These are phyloP conservation scores for Amorpha juglandis DNA, from an alignment of 2,888 invertebrate species.

Conservation along the genomic window DNA sequence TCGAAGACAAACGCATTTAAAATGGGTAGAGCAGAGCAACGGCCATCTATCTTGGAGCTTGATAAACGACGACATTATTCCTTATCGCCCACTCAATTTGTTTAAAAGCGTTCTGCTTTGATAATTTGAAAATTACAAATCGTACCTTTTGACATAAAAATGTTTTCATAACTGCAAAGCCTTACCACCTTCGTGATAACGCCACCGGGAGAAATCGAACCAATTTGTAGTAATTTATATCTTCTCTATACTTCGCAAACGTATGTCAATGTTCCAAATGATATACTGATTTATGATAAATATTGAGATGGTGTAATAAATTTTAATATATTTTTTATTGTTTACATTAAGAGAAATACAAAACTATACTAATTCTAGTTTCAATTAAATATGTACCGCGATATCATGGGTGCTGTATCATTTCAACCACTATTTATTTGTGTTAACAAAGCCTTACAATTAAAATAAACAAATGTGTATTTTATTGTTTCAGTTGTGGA, in stretches of 20 bases:
- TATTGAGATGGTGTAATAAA: neutral
- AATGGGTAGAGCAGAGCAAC: constrained; percentile 83
- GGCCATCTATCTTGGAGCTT: constrained; percentile 81
- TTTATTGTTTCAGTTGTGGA: constrained; percentile 88
- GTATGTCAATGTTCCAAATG: constrained; percentile 21
- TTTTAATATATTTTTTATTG: no score
- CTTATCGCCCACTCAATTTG: constrained; percentile 85
- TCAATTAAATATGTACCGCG: no score
- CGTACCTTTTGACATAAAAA: constrained; percentile 80
- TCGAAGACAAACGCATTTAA: constrained; percentile 84
- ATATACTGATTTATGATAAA: neutral
- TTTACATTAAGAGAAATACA: no score
- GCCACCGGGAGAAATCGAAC: constrained; percentile 53
- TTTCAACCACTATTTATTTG: no score
- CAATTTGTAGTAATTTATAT: constrained; percentile 67
- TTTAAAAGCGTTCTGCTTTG: constrained; percentile 84
- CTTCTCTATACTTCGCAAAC: constrained; percentile 44
- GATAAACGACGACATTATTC: constrained; percentile 85
- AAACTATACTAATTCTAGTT: no score
- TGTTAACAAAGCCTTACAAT: neutral
- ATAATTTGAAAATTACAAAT: constrained; percentile 84
- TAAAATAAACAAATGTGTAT: neutral
- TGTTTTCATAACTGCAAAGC: constrained; percentile 73
- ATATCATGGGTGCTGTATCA: no score
- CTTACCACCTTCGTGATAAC: constrained; percentile 65